Evolutionary conservation across 2,888 invertebrate genomes (phyloP), one percentile per base, ranked within the genome.

Genomic region (Pilophorus perplexus): DNA sequence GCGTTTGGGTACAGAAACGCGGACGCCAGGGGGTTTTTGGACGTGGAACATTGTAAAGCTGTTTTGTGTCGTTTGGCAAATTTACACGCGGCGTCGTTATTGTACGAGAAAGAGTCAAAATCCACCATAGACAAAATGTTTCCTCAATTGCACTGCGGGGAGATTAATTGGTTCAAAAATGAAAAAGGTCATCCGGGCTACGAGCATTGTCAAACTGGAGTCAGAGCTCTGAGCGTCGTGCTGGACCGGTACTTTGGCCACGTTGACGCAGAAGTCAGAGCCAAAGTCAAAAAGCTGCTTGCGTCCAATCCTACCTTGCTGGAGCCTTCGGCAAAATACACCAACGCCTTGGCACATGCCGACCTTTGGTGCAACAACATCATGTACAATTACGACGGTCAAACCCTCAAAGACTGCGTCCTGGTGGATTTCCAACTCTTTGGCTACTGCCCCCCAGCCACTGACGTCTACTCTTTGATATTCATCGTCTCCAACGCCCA

Each of bases 161-260:
- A n/a, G 12, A 62, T 48, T 22, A 46, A 16, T 20, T 62, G 33
- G 27, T 62, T 62, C 46, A 62, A 62, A 12, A 28, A 62, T 14
- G 62, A 62, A 33, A 62, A 62, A 28, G 62, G 62, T 33, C 62
- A 62, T 22, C 33, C 33, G 2, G 62, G 62, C 2, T 62, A 62
- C 33, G 62, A 62, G 33, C 62, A 62, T 18, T 62, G 62, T 22
- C 62, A 62, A 22, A 46, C 46, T 1, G 62, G 62, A 8, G 62
- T 62, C 5, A 6, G 62, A 12, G 62, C 62, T 22, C 25, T 62
- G 44, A 33, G 62, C 14, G 62, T 28, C 28, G n/a, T 62, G 28
- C n/a, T 62, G 33, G 62, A 62, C 46, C 27, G 37, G 1, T 28
- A 62, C 23, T 62, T 62, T 33, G 12, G 10, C 1, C 20, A 27